Evolutionary conservation across 2,797 vertebrate species (phyloP), one percentile per base, ranked within the genome.

Genomic region (Poecilia velifera): DNA sequence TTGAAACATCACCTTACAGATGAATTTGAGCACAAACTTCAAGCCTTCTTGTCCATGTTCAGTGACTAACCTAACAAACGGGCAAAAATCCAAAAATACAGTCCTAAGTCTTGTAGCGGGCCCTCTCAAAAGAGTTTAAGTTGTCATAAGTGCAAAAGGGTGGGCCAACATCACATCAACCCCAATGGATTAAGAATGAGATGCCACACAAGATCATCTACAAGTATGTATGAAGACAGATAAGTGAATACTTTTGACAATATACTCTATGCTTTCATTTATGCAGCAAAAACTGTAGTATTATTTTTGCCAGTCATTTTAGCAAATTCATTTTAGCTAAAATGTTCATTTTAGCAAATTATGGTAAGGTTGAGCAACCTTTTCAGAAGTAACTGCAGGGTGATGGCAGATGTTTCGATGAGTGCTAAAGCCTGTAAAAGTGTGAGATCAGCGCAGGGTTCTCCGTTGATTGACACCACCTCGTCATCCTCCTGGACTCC

Each of bases 391-490:
- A 99, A 95, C 88, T 98, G 96, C 73, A 99, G 96, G 70, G 89
- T 95, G 6, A 97, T 96, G 4, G 93, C 84, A 16, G 97, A 93
- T 73, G 91, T 92, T 53, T 98, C 96, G 84, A 98, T 96, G 75
- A 99, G 93, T n/a, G 94, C 86, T 6, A 94, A 93, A 76, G 97
- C 97, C 84, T 97, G 95, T n/a, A 95, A 87, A 73, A 99, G 97
- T 18, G 96, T 96, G 82, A 98, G 96, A 82, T 97, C 96, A 25
- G 94, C 95, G 76, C 98, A 98, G 0, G 96, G 94, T 76, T 95
- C 96, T 75, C 97, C 98, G 41, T 99, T 99, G 88, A 99, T 96
- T 3, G 98, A 97, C 77, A 99, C 95, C 75, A 98, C 95, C 87
- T 99, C 97, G 83, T 99, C 98, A 4, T 96, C 97, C 66, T 97